Percentiles rank a stretch among this genome's conserved stretches.
These are phyloP conservation scores for Acanthococcus lagerstroemiae DNA, from an alignment of 2,888 invertebrate species.

Conservation along the genomic window DNA sequence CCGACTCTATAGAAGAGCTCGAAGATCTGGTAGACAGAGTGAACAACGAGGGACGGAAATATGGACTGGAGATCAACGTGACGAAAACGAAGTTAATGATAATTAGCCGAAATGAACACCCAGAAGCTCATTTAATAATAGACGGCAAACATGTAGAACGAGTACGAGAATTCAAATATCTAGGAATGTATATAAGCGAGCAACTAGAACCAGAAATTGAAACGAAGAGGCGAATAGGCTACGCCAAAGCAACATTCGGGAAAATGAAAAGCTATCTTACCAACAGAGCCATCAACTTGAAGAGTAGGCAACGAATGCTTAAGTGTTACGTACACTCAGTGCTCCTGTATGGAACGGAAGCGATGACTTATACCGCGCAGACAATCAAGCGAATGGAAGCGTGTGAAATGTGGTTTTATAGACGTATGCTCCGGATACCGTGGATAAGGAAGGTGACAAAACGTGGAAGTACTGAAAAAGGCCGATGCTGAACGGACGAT, in stretches of 20 bases:
- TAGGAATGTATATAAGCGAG: slow-evolving; percentile 9
- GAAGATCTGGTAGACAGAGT: slow-evolving; percentile 2
- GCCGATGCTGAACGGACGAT: background rate
- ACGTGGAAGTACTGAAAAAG: background rate
- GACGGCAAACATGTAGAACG: slow-evolving; percentile 8
- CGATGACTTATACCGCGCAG: slow-evolving; percentile 19
- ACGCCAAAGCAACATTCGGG: slow-evolving; percentile 15
- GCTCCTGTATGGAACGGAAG: slow-evolving; percentile 22
- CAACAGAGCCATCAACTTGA: slow-evolving; percentile 14
- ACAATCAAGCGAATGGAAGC: slow-evolving; percentile 27
- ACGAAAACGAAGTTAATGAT: slow-evolving; percentile 20
- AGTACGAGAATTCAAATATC: slow-evolving; percentile 10
- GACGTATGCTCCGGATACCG: background rate
- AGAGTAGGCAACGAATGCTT: slow-evolving; percentile 15
- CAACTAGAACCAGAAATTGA: background rate
- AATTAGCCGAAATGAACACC: background rate
- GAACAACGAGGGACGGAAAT: background rate
- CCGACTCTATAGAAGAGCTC: slow-evolving; percentile 9
- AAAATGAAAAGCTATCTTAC: slow-evolving; percentile 15
- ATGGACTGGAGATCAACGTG: slow-evolving; percentile 3
- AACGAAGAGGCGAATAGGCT: slow-evolving; percentile 2
- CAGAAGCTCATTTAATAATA: background rate
- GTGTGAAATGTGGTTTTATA: slow-evolving; percentile 14
- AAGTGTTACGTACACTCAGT: slow-evolving; percentile 29
- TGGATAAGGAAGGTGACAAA: background rate